Evolutionary conservation across 1,140 invertebrate species (phyloP), one percentile per base, ranked within the genome.

Genomic region (Heliothis virescens): DNA sequence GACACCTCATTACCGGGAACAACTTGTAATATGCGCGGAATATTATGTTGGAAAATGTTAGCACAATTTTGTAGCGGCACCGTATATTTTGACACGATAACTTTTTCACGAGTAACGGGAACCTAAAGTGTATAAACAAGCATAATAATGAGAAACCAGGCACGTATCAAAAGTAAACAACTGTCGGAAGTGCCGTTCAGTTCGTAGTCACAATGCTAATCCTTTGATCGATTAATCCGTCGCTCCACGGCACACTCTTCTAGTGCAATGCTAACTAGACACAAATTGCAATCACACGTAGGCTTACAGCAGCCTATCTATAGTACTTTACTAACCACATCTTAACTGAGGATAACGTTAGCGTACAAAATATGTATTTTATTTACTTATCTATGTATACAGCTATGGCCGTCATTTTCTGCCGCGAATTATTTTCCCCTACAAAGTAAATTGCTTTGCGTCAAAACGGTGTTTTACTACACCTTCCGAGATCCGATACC

Each of bases 401-500:
- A 71, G 48, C 29, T 72, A 72, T 29, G 50, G 16, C 29, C 16
- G 71, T 60, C 55, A 59, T 18, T 62, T 48, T 47, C 41, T 62
- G 55, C 47, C 16, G 18, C 60, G 18, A 69, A 57, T 81, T 80
- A 83, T 85, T 63, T 62, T 50, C 41, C 59, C 57, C 50, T 57
- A 59, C 47, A 72, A 60, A 34, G 57, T 34, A 59, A 73, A 80
- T 86, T 80, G 55, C 60, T 53, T 53, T 50, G 26, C 65, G 55
- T 75, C 82, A 69, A 79, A 78, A 18, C 48, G 18, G 82, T 81
- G 80, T 78, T 85, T 83, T 87, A 83, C 79, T 78, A 81, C 74
- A 15, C 67, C 62, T 65, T 65, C 62, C 62, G 62, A n/a, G 13
- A 83, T 81, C 79, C 85, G 82, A 86, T 85, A 83, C 3, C 3